These are phyloP conservation scores for Unio pictorum DNA, from an alignment of 2,888 invertebrate species.

Conservation along the genomic window DNA sequence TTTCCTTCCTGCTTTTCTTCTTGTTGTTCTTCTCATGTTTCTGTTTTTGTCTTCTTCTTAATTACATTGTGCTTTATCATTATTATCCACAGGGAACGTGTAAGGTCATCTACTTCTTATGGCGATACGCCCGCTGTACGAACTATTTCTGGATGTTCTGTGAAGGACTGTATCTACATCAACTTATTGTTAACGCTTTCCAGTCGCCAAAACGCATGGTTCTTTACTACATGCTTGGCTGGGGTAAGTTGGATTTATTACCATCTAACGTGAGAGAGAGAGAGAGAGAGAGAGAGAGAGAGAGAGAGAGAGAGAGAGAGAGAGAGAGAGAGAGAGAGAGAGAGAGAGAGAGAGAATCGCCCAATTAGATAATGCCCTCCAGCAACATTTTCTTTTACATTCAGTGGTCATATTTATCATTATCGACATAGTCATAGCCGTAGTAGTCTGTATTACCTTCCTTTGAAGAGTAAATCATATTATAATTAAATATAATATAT, in stretches of 20 bases:
- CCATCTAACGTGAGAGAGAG: background rate
- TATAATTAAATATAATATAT: no score
- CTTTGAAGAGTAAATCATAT: background rate
- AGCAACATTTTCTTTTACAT: no score
- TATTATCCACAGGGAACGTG: constrained; percentile 54
- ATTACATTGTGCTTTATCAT: no score
- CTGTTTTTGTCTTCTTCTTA: no score
- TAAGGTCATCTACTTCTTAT: constrained; percentile 61
- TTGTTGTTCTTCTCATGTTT: no score
- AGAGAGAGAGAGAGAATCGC: constrained; percentile 8
- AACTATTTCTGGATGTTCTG: constrained; percentile 70
- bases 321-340: constrained; percentile 13
- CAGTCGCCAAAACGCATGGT: constrained; percentile 57
- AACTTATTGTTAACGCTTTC: constrained; percentile 67
- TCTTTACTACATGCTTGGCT: constrained; percentile 59
- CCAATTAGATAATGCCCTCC: background rate
- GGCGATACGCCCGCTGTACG: constrained; percentile 58
- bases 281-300: background rate
- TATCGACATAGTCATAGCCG: constrained; percentile 8
- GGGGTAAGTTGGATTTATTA: constrained; percentile 50
- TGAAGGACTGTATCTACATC: constrained; percentile 67
- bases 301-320: constrained; percentile 9
- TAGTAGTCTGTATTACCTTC: background rate
- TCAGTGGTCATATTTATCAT: background rate
- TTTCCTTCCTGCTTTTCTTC: no score